Percentiles rank a stretch among this genome's conserved stretches.
These are phyloP conservation scores for Gallinago nigripennis DNA, from an alignment of 2,797 vertebrate genomes.

Conservation along the genomic window DNA sequence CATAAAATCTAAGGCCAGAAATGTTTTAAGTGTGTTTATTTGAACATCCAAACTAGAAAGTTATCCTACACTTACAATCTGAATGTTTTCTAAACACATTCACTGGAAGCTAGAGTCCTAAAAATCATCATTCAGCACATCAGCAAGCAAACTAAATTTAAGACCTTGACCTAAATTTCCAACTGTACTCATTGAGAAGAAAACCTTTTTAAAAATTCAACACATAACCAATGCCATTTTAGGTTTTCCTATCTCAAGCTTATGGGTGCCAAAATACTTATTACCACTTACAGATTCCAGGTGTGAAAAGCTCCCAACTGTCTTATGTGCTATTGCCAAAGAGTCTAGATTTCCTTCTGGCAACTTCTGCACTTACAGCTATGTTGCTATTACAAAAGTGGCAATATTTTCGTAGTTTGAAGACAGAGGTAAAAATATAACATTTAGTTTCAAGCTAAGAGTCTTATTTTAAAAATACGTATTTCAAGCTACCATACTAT, in stretches of 20 bases:
- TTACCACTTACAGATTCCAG: slow-evolving; percentile 31
- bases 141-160: background rate
- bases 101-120: background rate
- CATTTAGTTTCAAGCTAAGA: background rate
- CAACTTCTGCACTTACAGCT: slow-evolving; percentile 12
- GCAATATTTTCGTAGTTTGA: slow-evolving; percentile 6
- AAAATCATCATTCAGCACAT: background rate
- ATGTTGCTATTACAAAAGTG: slow-evolving; percentile 24
- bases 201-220: background rate
- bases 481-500: background rate
- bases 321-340: slow-evolving; percentile 3
- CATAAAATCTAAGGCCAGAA: background rate
- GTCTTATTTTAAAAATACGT: background rate
- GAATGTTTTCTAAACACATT: background rate
- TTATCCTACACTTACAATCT: background rate
- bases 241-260: background rate
- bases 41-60: background rate
- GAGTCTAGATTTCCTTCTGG: slow-evolving; percentile 24
- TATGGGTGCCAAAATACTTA: background rate
- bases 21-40: background rate
- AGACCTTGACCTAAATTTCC: background rate
- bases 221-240: background rate
- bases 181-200: background rate
- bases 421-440: slow-evolving; percentile 7
- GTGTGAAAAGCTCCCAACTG: slow-evolving; percentile 45